phyloP scores from a whole-genome alignment of 1,140 invertebrate genomes.

The Pollicipes pollicipes region DNA sequence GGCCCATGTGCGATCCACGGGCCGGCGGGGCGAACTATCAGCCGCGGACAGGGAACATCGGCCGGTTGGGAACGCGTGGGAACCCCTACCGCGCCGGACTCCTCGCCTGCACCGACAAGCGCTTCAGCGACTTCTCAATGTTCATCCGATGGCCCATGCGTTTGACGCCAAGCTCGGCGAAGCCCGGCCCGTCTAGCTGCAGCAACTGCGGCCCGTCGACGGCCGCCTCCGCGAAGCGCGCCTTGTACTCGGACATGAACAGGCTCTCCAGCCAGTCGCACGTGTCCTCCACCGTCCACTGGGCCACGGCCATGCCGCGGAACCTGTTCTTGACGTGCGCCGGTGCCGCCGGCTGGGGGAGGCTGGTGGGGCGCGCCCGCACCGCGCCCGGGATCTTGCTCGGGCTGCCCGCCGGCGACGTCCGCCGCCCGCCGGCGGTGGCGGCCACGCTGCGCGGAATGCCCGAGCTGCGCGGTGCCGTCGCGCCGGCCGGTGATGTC shows the following conservation, averaged over 20 bases:
- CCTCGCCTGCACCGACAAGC: conserved; percentile 17
- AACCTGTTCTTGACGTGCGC: conserved; percentile 16
- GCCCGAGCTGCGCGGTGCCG: neutral
- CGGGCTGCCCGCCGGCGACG: conserved; percentile 3
- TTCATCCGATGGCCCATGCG: conserved; percentile 35
- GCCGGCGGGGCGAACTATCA: too few relatives aligned
- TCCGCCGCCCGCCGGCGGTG: neutral
- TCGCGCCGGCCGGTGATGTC: too few relatives aligned
- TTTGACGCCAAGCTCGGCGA: conserved; percentile 34
- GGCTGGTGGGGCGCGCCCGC: neutral
- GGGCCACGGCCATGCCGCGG: conserved; percentile 27
- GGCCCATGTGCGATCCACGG: too few relatives aligned
- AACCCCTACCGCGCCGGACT: too few relatives aligned
- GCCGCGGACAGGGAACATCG: too few relatives aligned
- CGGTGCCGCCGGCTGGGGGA: neutral
- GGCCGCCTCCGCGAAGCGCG: conserved; percentile 27
- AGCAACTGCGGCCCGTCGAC: conserved; percentile 32
- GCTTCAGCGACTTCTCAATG: conserved; percentile 32
- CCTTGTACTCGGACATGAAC: conserved; percentile 33
- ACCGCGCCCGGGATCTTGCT: conserved; percentile 8
- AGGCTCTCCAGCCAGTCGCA: conserved; percentile 34
- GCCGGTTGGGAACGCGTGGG: too few relatives aligned
- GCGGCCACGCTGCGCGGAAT: too few relatives aligned
- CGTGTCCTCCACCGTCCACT: conserved; percentile 33
- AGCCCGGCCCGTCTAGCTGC: conserved; percentile 31